Evolutionary conservation across 2,888 invertebrate species (phyloP), one percentile per base, ranked within the genome.

Genomic region (Philereme transversata): DNA sequence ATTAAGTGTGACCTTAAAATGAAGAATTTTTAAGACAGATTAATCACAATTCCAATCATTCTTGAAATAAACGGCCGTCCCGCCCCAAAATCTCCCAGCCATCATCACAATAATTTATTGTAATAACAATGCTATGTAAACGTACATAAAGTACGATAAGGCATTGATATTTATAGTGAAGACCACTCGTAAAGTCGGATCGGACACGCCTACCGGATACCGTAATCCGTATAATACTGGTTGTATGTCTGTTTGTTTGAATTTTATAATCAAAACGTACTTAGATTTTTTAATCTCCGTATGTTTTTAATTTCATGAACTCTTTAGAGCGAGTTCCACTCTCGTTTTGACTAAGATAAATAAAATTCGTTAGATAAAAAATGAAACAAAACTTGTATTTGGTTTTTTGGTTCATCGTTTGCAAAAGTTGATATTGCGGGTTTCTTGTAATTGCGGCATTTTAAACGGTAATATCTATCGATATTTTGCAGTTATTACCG

Each of bases 91-190:
- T 44, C 53, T 41, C 48, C 10, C 10, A 22, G 10, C 41, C 9
- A 62, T 57, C 50, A 47, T 47, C 58, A 59, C 44, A 47, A 47
- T 35, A 35, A 61, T 65, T 68, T 65, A 67, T 69, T 59, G 63
- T 69, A 67, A 69, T 67, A 69, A 65, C 69, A 67, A 69, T 64
- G 63, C 61, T 58, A 57, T 60, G 67, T 67, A 67, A 67, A 68
- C 69, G 64, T 56, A 66, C 64, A 56, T 64, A 68, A 68, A 68
- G 64, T 54, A 59, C 59, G 68, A 70, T 70, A 67, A 65, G 56
- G 57, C 59, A 51, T 43, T 40, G 56, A 63, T 67, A 65, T 69
- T 67, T 69, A 69, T 64, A 53, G 67, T 52, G 60, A 64, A 69
- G 67, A 57, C 46, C 56, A 52, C 45, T 58, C 62, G 62, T 69